Evolutionary conservation across 2,888 invertebrate genomes (phyloP), one percentile per base, ranked within the genome.

Genomic region (Myathropa florea): DNA sequence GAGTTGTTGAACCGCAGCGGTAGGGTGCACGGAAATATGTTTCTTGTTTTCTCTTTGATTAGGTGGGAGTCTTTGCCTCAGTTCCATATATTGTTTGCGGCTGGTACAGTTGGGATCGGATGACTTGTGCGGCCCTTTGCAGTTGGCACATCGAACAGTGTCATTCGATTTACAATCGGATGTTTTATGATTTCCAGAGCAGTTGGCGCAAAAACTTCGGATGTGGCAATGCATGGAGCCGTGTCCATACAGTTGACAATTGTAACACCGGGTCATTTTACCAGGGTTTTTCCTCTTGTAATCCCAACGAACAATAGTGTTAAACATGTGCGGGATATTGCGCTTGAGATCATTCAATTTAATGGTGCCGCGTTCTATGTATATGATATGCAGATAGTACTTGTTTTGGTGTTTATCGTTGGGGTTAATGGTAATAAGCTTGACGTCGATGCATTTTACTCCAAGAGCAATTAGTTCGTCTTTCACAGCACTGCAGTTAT

Each of bases 251-350:
- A 53, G 53, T 53, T 53, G 26, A 24, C 68, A 68, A n/a, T 64
- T 64, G 26, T 36, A 39, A 39, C 63, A 64, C 39, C 39, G 63
- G 33, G 36, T 64, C 12, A 64, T 12, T 39, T 64, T 64, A 18
- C 33, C 63, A 33, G 63, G 63, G 26, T 64, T 33, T 23, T 36
- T 33, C 23, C 26, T 64, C 21, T 64, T 64, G 33, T 23, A 64
- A 24, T 68, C 68, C 57, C 68, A 68, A 23, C 57, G 68, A 18
- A 68, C 33, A 30, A 67, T 53, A 14, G 67, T 55, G 10, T 53
- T 67, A 30, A 67, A 67, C 24, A 67, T n/a, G 23, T 26, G 21
- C 10, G 67, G 30, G 18, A 39, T 26, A n/a, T 67, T 55, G n/a
- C 67, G 55, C 24, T 18, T 53, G 26, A 67, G 67, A n/a, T n/a